Percentiles rank a stretch among this genome's conserved stretches.
Evolutionary conservation across 2,888 invertebrate species (phyloP).

Genomic region (Saturnia pavonia): DNA sequence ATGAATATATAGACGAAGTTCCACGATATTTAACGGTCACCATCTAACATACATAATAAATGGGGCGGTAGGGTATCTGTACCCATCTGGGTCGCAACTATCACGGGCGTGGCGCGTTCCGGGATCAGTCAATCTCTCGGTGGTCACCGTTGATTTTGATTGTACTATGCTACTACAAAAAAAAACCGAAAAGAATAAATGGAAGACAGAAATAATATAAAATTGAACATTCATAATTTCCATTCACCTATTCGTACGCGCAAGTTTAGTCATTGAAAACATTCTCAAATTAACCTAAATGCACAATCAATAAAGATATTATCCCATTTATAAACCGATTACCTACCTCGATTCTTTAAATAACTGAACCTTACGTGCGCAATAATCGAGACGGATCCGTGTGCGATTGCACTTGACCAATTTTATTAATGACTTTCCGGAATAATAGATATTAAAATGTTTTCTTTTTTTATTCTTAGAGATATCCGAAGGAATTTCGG

Average conservation of each 20-base stretch:
- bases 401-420: slow-evolving; percentile 10
- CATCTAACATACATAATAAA: too few relatives aligned
- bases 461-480: background rate
- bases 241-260: background rate
- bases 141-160: too few relatives aligned
- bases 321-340: slow-evolving; percentile 1
- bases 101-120: too few relatives aligned
- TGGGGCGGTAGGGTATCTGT: too few relatives aligned
- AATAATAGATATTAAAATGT: background rate
- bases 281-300: slow-evolving; percentile 11
- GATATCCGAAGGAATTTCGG: background rate
- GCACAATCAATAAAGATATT: background rate
- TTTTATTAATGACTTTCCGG: background rate
- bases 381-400: background rate
- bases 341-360: slow-evolving; percentile 8
- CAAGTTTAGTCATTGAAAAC: slow-evolving; percentile 2
- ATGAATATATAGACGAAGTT: too few relatives aligned
- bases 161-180: too few relatives aligned
- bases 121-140: too few relatives aligned
- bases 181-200: too few relatives aligned
- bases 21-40: too few relatives aligned
- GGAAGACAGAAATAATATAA: background rate
- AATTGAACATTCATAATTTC: background rate
- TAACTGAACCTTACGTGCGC: background rate
- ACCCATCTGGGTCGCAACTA: too few relatives aligned